phyloP scores from a whole-genome alignment of 2,797 vertebrate species.

The Megalops cyprinoides region DNA sequence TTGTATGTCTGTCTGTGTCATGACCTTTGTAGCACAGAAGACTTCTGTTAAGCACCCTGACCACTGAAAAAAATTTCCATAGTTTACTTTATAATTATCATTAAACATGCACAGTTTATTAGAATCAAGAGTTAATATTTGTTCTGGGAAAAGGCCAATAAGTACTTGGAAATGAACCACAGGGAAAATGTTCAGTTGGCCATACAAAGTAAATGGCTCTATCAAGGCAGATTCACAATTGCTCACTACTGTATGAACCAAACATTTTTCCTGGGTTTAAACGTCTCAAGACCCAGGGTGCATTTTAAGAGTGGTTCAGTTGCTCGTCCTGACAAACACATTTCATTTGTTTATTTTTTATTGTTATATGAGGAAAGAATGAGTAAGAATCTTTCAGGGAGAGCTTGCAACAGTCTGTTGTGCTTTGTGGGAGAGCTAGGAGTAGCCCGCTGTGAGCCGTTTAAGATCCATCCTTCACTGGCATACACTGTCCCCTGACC shows the following conservation, averaged over 20 bases:
- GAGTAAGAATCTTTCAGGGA: background rate
- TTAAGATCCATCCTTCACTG: background rate
- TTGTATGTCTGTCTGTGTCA: slow-evolving; percentile 36
- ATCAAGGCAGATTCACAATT: background rate
- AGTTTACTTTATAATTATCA: background rate
- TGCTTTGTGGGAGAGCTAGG: background rate
- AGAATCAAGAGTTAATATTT: background rate
- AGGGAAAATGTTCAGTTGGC: too few relatives aligned
- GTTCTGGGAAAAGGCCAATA: background rate
- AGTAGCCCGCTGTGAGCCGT: background rate
- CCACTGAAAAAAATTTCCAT: background rate
- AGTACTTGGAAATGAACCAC: background rate
- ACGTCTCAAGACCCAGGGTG: background rate
- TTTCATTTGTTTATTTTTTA: background rate
- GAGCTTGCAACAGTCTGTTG: background rate
- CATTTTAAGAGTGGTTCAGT: background rate
- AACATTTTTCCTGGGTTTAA: background rate
- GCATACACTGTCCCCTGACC: background rate
- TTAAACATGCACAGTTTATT: background rate
- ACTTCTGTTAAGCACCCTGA: background rate
- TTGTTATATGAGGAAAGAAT: slow-evolving; percentile 1
- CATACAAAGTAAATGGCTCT: too few relatives aligned
- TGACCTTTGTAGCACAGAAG: background rate
- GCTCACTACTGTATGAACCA: background rate
- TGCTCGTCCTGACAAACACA: background rate